These are phyloP conservation scores for Dinocampus coccinellae DNA, from an alignment of 2,888 invertebrate genomes.

Conservation along the genomic window DNA sequence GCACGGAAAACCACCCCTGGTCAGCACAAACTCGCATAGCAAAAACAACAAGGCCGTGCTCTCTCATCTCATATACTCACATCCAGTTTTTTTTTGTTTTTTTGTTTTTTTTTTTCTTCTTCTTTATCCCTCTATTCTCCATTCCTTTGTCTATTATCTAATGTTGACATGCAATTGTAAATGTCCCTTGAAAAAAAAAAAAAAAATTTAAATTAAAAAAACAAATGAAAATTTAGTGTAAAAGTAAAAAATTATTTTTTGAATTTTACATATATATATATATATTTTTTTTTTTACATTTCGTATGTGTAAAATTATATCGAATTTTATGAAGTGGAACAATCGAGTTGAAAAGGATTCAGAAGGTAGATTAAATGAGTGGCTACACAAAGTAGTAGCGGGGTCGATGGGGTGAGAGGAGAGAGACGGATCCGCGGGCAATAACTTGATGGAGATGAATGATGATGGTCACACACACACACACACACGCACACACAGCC, in stretches of 20 bases:
- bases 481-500: neutral
- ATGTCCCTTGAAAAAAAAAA: neutral
- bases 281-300: too few relatives aligned
- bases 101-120: neutral
- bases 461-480: slow-evolving; percentile 5
- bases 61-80: neutral
- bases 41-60: slow-evolving; percentile 19
- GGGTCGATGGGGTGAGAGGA: slow-evolving; percentile 36
- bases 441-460: slow-evolving; percentile 52
- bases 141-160: neutral
- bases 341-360: slow-evolving; percentile 12
- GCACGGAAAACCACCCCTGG: slow-evolving; percentile 28
- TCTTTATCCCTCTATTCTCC: neutral
- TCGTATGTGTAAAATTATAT: too few relatives aligned
- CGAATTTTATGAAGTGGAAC: neutral
- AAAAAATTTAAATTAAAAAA: neutral
- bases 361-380: slow-evolving; percentile 11
- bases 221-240: neutral
- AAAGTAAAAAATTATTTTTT: neutral
- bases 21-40: slow-evolving; percentile 29
- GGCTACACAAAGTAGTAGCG: neutral
- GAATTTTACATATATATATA: neutral
- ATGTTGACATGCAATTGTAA: neutral
- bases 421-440: slow-evolving; percentile 47
- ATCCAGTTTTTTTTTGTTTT: slow-evolving; percentile 16